Evolutionary conservation across 2,113 vertebrate species (phyloP), one percentile per base, ranked within the genome.

Genomic region (Athene cunicularia): DNA sequence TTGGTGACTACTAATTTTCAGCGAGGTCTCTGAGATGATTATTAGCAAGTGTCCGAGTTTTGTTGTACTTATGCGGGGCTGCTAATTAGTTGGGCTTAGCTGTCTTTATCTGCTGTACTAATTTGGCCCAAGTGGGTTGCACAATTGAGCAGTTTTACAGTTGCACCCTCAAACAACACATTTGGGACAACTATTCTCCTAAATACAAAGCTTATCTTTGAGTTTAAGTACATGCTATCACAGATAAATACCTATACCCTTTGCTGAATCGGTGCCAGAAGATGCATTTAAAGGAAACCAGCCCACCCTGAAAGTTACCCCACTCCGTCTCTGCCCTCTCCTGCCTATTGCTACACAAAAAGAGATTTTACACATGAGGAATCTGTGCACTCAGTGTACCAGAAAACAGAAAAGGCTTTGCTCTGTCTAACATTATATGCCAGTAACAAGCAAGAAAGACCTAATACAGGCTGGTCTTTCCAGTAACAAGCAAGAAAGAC

Each of bases 1-100:
- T 72, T 53, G 50, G 45, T 76, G 77, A 41, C 74, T 88, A 93
- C 62, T 39, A 41, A 66, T 79, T 94, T 96, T 90, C 95, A 94
- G 5, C 1, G 0, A 68, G 68, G n/a, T 76, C 89, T 94, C 62
- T 56, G 87, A 73, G 74, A 81, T 14, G 17, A 45, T 64, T 60
- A 37, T 79, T 73, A 84, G 22, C 2, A 6, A 67, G 39, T 20
- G 33, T 37, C n/a, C 47, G 62, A 80, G 58, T 80, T 93, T 85
- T 88, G 37, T 50, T 88, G 32, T 32, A 45, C 59, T 93, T 80
- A 49, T 1, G 14, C 6, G 26, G 64, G 75, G 19, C 35, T 79
- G 56, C 26, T 45, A 84, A 75, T 72, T 60, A 71, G 68, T 45
- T 81, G 4, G 30, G 16, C 53, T 91, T 72, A 79, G 21, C 22